Base-by-base conservation (phyloP, 2,888 invertebrate genomes). In the Polymixis lichenea region DNA sequence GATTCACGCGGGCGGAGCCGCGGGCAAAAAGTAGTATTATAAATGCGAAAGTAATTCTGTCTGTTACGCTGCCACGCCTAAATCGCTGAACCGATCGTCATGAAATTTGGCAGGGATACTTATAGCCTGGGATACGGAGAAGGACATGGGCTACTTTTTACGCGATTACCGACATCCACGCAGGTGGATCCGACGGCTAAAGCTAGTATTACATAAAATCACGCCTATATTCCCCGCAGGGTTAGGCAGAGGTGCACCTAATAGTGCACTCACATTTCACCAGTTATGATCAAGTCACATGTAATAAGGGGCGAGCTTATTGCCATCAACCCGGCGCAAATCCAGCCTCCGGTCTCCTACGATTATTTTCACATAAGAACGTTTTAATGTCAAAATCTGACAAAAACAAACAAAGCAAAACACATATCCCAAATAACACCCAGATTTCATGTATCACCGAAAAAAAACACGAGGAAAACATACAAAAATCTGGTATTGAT, bases 401-500 rank as follows among this genome's bases (percentile, higher is more conserved):
- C n/a, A 75, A 28, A 49, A 64, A 38, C n/a, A 46, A 53, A 60
- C 22, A 64, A 58, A 64, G 13, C 53, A 60, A 61, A 72, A 49
- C 65, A 51, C 9, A n/a, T 51, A 66, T 28, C 38, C 49, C 22
- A 67, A 81, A 81, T 70, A 80, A 83, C 55, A 62, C 22, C n/a
- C 58, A 66, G 15, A 32, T 15, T 69, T 62, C 51, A 56, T 60
- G 51, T 69, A 72, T 53, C 61, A 62, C 46, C 1, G 46, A 72
- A 64, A 72, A 78, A 84, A 79, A 72, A 55, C 17, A 65, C 60
- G 32, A 72, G 43, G 28, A 78, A 60, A 60, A 72, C 32, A 62
- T 62, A 58, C 25, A 72, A 68, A 75, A 86, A 73, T 67, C 66
- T 73, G 51, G 70, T 62, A 76, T 68, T 75, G 72, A 78, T 85